These are phyloP conservation scores for Drosophila ficusphila DNA, from an alignment of 1,140 invertebrate species.

Conservation along the genomic window DNA sequence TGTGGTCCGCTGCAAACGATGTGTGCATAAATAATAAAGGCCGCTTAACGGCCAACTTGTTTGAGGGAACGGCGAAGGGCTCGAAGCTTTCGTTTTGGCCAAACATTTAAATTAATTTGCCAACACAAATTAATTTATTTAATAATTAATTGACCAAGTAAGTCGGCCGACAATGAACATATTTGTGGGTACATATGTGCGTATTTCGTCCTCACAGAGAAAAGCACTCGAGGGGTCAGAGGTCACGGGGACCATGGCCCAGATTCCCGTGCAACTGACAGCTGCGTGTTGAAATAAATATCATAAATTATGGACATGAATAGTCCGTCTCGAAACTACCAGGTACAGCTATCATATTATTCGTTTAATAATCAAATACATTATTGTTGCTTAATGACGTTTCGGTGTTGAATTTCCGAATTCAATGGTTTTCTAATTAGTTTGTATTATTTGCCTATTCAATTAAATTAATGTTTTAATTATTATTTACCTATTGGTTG, in stretches of 20 bases:
- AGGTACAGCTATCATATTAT: conserved; percentile 9
- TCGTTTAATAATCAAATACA: not conserved
- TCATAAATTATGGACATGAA: conserved; percentile 66
- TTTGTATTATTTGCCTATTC: not conserved
- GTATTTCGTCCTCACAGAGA: conserved; percentile 9
- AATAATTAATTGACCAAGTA: conserved; percentile 82
- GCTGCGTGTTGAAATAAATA: conserved; percentile 70
- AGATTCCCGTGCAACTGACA: conserved; percentile 70
- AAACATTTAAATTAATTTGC: conserved; percentile 81
- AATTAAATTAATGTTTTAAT: not conserved
- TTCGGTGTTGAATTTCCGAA: not conserved
- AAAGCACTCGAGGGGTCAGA: conserved; percentile 11
- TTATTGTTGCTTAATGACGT: conserved; percentile 1
- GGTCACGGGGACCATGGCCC: conserved; percentile 44
- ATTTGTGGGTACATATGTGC: conserved; percentile 52
- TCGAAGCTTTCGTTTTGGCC: conserved; percentile 35
- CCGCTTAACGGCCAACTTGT: conserved; percentile 39
- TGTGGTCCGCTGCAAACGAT: conserved; percentile 47
- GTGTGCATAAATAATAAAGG: conserved; percentile 75
- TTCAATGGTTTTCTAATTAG: not conserved
- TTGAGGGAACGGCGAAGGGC: conserved; percentile 20
- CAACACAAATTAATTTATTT: conserved; percentile 79
- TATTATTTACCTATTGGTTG: too few relatives aligned
- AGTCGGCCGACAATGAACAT: conserved; percentile 67
- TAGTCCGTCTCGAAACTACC: conserved; percentile 15